Evolutionary conservation across 2,888 invertebrate species (phyloP), one percentile per base, ranked within the genome.

Genomic region (Nymphalis polychloros): DNA sequence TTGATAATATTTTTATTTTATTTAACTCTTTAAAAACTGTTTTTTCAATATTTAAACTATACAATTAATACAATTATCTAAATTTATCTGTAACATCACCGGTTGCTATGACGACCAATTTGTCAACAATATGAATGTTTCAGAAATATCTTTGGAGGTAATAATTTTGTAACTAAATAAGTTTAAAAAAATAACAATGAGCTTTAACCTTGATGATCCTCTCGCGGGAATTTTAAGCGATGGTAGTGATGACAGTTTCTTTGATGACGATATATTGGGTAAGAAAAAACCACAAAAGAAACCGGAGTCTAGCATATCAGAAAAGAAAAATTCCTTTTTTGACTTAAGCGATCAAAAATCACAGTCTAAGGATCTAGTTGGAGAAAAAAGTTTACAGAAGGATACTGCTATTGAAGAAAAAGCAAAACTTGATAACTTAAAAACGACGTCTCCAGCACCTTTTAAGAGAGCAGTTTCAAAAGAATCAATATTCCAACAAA

Each of bases 211-310:
- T 46, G 94, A 95, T 62, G 95, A 95, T 83, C 94, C 95, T 16
- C 83, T 95, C 71, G 95, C 93, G 46, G 95, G 95, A 78, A 92
- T 94, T 78, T 84, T 95, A 59, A 95, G 95, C 78, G 95, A 95
- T 79, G 95, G 94, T 68, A 95, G 95, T 76, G 94, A 95, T 76
- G 96, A 96, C 77, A 95, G 95, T 84, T 96, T 96, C 78, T 96
- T 95, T 77, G 95, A 95, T 74, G 94, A 94, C 75, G 94, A 94
- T 74, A 92, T 90, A 66, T 76, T 91, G 50, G 89, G 90, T 20
- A 92, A 90, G 78, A 92, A 89, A 77, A 90, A 90, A 75, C 73
- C 86, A 3, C 63, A 73, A 31, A 90, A 89, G 72, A 88, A 87
- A 73, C 85, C 84, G 74, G 79, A 73, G 50, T 83, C 84, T 17